Evolutionary conservation across 2,888 invertebrate species (phyloP), one percentile per base, ranked within the genome.

Genomic region (Macaria notata): DNA sequence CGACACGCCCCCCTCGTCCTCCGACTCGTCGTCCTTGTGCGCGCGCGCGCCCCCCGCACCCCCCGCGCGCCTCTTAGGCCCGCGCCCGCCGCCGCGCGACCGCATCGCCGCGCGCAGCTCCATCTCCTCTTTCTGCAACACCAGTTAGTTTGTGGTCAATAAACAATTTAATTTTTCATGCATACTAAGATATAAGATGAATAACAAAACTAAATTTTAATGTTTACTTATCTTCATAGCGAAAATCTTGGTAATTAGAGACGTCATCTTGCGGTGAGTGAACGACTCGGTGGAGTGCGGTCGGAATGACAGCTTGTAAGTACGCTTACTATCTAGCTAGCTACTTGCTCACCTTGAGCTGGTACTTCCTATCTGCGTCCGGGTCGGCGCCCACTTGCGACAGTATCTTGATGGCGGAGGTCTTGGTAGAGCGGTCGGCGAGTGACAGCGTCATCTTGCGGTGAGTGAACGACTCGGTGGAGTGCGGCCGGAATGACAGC

Each of bases 211-310:
- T n/a, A n/a, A n/a, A n/a, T n/a, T n/a, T n/a, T n/a, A n/a, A n/a
- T n/a, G n/a, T n/a, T n/a, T n/a, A n/a, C n/a, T n/a, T n/a, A n/a
- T n/a, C n/a, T n/a, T n/a, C n/a, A n/a, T n/a, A n/a, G 98, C 98
- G 0, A 96, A 95, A 0, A 98, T 96, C 87, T 98, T 98, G 50
- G 97, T 95, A 45, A 86, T 99, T 99, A 0, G 99, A 99, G 68
- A 99, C 0, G 99, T 99, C 96, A 99, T 99, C 93, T 99, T 99
- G 68, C 98, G 94, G 84, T 99, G 99, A 0, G 99, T 99, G 88
- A 99, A 98, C 30, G 99, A 99, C 81, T 99, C 99, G 0, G 99
- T 99, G 0, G 99, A 99, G 82, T 99, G 98, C 0, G 99, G 99
- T 45, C 99, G 93, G 95, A 99, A 99, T 1, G 98, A 97, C 0